Percentiles rank a stretch among this genome's conserved stretches.
phyloP scores from a whole-genome alignment of 1,140 invertebrate genomes.

The Oscheius sp. region DNA sequence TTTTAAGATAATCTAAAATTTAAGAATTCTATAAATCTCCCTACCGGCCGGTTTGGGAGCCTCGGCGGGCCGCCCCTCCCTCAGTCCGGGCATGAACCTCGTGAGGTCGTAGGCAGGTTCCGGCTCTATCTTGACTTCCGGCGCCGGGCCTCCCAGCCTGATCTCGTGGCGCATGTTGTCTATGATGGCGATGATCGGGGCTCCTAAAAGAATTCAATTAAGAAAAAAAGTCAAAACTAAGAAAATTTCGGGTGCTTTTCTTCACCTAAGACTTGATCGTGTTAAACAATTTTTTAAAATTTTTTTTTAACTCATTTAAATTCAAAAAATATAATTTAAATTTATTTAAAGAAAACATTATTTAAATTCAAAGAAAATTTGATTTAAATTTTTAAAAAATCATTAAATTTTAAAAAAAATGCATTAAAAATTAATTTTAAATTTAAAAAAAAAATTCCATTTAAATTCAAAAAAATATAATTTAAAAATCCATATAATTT shows the following conservation, averaged over 20 bases:
- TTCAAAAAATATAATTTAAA: too few species aligned
- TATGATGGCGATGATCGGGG: conserved; percentile 78
- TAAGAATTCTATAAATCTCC: neutral
- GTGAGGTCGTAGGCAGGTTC: conserved; percentile 56
- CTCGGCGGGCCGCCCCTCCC: conserved; percentile 18
- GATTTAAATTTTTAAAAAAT: too few species aligned
- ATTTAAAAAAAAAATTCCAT: neutral
- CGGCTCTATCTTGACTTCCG: conserved; percentile 68
- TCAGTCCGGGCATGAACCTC: conserved; percentile 46
- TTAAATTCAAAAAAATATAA: too few species aligned
- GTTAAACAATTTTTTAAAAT: too few species aligned
- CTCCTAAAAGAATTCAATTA: conserved; percentile 61
- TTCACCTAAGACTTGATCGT: too few species aligned
- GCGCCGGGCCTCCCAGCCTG: conserved; percentile 76
- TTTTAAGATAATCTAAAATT: neutral
- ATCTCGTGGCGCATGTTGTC: conserved; percentile 79
- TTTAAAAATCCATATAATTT: too few species aligned
- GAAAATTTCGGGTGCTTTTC: too few species aligned
- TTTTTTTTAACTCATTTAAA: too few species aligned
- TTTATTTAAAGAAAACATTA: too few species aligned
- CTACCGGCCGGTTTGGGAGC: neutral
- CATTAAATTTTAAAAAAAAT: too few species aligned
- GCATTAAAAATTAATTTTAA: conserved; percentile 11
- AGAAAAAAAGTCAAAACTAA: neutral
- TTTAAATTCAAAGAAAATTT: too few species aligned